These are phyloP conservation scores for Diglossa brunneiventris DNA, from an alignment of 2,113 vertebrate species.

Conservation along the genomic window DNA sequence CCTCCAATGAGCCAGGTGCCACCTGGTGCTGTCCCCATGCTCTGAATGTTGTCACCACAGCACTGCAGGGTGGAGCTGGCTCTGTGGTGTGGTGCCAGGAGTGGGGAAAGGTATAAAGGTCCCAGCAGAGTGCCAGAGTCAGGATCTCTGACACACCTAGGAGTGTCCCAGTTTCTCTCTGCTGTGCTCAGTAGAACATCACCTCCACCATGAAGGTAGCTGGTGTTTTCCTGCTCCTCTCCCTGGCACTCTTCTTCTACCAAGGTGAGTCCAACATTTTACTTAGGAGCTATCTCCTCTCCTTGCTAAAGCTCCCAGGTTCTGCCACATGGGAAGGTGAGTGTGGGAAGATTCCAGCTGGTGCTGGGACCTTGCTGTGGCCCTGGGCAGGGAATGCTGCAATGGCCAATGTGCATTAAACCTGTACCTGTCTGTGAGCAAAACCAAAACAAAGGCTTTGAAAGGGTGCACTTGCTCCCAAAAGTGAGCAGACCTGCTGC, in stretches of 20 bases:
- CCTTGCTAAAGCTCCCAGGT: not conserved
- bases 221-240: conserved; percentile 31
- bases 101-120: not conserved
- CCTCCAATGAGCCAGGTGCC: conserved; percentile 1
- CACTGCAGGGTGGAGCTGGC: not conserved
- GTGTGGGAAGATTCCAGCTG: conserved; percentile 2
- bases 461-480: not conserved
- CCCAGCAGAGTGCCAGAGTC: not conserved
- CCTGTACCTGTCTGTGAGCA: not conserved
- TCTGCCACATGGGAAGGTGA: not conserved
- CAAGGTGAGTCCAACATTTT: conserved; percentile 34
- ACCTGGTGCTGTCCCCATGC: not conserved
- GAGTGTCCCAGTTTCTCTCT: not conserved
- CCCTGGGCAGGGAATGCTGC: not conserved
- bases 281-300: not conserved
- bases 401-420: not conserved
- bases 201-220: conserved; percentile 25
- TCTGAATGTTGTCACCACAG: not conserved
- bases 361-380: not conserved
- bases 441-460: not conserved
- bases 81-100: not conserved
- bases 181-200: not conserved
- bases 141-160: not conserved
- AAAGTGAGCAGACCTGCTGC: not conserved
- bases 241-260: conserved; percentile 4